These are phyloP conservation scores for Galerucella nymphaeae DNA, from an alignment of 2,888 invertebrate species.

Conservation along the genomic window DNA sequence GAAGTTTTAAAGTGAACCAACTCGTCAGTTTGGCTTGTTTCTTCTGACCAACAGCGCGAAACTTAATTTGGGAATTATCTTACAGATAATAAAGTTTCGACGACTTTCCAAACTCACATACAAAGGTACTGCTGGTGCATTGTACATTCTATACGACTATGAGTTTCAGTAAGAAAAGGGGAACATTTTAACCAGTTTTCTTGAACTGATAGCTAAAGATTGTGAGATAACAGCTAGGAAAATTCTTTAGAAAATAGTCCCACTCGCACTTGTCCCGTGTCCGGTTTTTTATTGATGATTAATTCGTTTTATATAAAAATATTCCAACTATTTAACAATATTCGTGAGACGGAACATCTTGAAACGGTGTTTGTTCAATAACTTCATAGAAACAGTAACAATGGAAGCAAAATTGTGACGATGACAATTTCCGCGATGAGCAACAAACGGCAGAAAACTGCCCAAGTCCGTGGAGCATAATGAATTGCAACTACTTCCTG, in stretches of 20 bases:
- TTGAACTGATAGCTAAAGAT: too few species aligned
- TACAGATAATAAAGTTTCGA: slow-evolving; percentile 51
- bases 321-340: neutral
- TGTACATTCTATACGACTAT: slow-evolving; percentile 10
- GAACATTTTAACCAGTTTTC: too few species aligned
- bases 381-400: slow-evolving; percentile 6
- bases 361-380: neutral
- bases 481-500: slow-evolving; percentile 42
- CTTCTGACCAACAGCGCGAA: slow-evolving; percentile 53
- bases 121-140: slow-evolving; percentile 50
- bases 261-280: too few species aligned
- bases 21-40: slow-evolving; percentile 36
- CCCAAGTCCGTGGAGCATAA: slow-evolving; percentile 41
- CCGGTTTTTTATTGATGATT: too few species aligned
- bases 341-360: neutral
- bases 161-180: too few species aligned
- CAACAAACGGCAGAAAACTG: slow-evolving; percentile 16
- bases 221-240: too few species aligned
- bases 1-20: slow-evolving; percentile 34
- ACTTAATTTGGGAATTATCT: slow-evolving; percentile 53
- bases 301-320: too few species aligned
- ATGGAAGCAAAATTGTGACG: slow-evolving; percentile 49
- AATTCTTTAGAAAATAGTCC: too few species aligned
- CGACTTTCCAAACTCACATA: slow-evolving; percentile 43
- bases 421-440: slow-evolving; percentile 46